Percentiles rank a stretch among this genome's conserved stretches.
These are phyloP conservation scores for Alexandromys fortis DNA, from an alignment of 2,113 vertebrate species.

Conservation along the genomic window DNA sequence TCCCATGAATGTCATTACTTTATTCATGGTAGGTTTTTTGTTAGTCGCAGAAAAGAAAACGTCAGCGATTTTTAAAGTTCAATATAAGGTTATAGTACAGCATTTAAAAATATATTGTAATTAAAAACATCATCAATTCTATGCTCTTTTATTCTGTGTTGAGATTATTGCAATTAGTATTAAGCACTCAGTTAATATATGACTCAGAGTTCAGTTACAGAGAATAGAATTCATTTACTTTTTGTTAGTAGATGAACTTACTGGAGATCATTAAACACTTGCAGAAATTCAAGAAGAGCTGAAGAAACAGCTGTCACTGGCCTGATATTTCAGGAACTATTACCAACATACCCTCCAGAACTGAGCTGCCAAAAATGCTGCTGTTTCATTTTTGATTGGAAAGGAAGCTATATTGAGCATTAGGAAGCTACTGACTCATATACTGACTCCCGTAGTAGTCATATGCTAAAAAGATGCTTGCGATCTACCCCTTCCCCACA, in stretches of 20 bases:
- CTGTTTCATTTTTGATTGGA: not conserved
- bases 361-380: not conserved
- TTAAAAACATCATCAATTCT: conserved; percentile 59
- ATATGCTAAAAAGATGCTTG: not conserved
- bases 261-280: not conserved
- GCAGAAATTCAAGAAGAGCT: not conserved
- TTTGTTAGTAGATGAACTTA: not conserved
- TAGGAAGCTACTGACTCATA: not conserved
- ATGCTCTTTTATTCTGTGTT: not conserved
- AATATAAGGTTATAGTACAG: conserved; percentile 5
- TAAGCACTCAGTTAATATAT: conserved; percentile 20
- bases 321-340: not conserved
- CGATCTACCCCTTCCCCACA: not conserved
- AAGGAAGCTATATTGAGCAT: not conserved
- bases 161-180: not conserved
- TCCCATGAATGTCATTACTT: conserved; percentile 24
- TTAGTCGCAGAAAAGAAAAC: not conserved
- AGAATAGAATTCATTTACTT: conserved; percentile 10
- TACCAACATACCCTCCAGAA: conserved; percentile 25
- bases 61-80: conserved; percentile 50
- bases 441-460: not conserved
- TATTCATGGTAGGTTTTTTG: conserved; percentile 36
- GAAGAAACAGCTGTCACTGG: not conserved
- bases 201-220: not conserved
- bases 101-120: conserved; percentile 46